Base-by-base conservation (phyloP, 2,888 invertebrate species). In the Octonoba sinensis region DNA sequence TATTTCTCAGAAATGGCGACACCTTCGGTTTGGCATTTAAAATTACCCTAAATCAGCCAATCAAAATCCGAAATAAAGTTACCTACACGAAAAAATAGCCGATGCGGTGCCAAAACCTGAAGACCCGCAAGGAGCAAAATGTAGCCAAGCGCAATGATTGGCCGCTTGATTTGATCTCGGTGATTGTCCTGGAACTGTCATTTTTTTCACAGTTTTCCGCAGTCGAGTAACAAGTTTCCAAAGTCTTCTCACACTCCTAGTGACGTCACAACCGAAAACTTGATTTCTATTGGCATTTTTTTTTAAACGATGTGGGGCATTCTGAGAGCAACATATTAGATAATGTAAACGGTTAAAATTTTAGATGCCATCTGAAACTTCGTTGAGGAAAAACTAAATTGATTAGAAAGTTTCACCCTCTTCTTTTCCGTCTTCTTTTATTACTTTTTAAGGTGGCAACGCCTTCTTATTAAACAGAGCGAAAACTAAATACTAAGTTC, bases 111-210 rank as follows among this genome's bases (percentile, higher is more conserved):
- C 22, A 57, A 24, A 57, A 18, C 20, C 20, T 18, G 54, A 36
- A 62, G 47, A 51, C 36, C 47, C 27, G 49, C 47, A 59, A 75
- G 60, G 67, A 36, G 75, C 16, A 44, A 67, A 67, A 22, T 36
- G 67, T 44, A 67, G 49, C 49, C 75, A 22, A 49, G 67, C 60
- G 44, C 60, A 18, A 44, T 67, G 67, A 75, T 75, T 75, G 75
- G 75, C 67, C 46, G 75, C 75, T 60, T 67, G 75, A 75, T 75
- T 75, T 75, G 36, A 75, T 75, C 60, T 51, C 18, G 15, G 67
- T 59, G 67, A 75, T 60, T 75, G 75, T 51, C 75, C 36, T 60
- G 67, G 51, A 75, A 75, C 66, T 66, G 65, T 44, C 72, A 64
- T 54, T 71, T 73, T 18, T 36, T 36, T 11, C 36, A 27, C 27